Evolutionary conservation across 2,888 invertebrate species (phyloP).

Genomic region (Polyommatus icarus): DNA sequence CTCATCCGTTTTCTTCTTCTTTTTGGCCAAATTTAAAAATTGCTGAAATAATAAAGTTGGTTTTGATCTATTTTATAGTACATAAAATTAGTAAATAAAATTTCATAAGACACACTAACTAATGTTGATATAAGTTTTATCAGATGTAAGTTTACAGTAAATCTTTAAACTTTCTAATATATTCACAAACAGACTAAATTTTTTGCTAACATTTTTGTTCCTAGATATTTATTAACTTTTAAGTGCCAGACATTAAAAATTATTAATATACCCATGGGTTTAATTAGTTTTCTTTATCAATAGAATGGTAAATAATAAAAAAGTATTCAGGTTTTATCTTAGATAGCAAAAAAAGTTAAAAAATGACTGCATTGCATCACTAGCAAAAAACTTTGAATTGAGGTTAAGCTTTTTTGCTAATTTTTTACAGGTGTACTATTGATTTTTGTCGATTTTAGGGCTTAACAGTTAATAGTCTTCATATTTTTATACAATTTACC

Average conservation of each 20-base stretch:
- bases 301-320: neutral
- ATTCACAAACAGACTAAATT: neutral
- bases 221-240: neutral
- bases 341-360: neutral
- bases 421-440: neutral
- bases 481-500: too few species aligned
- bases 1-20: slow-evolving; percentile 83
- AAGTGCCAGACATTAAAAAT: neutral
- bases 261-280: too few species aligned
- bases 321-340: neutral
- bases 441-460: neutral
- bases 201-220: too few species aligned
- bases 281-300: neutral
- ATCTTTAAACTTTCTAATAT: neutral
- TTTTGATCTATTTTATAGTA: too few species aligned
- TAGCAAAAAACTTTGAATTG: neutral
- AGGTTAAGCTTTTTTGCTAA: neutral
- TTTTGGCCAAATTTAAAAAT: slow-evolving; percentile 89
- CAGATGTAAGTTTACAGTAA: too few species aligned
- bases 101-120: too few species aligned
- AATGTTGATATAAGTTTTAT: too few species aligned
- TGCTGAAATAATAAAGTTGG: slow-evolving; percentile 78
- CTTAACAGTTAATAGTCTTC: neutral
- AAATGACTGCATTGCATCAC: slow-evolving; percentile 7
- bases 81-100: too few species aligned